phyloP scores from a whole-genome alignment of 2,888 invertebrate species.

The Proisotoma minuta region DNA sequence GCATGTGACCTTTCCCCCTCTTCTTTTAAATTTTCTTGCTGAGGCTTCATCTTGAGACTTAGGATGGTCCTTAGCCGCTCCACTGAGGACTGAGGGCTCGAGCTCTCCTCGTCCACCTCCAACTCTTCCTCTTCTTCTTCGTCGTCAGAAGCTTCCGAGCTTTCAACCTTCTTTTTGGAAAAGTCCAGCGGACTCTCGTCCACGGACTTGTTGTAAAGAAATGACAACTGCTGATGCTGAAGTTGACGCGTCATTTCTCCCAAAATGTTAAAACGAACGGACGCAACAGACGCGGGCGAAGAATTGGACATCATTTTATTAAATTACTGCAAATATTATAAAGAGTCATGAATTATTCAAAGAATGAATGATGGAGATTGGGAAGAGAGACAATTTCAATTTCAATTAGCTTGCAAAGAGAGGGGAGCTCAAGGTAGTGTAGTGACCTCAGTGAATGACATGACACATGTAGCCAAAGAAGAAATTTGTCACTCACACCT shows the following conservation, averaged over 20 bases:
- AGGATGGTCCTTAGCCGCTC: conserved; percentile 43
- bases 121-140: conserved; percentile 1
- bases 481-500: no score
- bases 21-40: conserved; percentile 40
- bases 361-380: no score
- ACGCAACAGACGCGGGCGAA: conserved; percentile 20
- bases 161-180: conserved; percentile 44
- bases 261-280: conserved; percentile 39
- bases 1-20: conserved; percentile 22
- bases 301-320: no score
- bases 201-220: no score
- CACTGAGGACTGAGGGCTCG: conserved; percentile 25
- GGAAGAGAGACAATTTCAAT: no score
- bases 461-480: no score
- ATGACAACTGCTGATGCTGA: background rate
- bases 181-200: conserved; percentile 48
- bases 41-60: conserved; percentile 42
- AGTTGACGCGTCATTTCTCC: conserved; percentile 36
- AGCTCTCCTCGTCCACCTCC: conserved; percentile 5
- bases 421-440: no score
- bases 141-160: conserved; percentile 4
- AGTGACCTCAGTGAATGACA: no score
- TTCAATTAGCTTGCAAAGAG: no score
- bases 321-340: no score
- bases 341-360: no score